phyloP scores from a whole-genome alignment of 2,797 vertebrate species.

The Pygocentrus nattereri region DNA sequence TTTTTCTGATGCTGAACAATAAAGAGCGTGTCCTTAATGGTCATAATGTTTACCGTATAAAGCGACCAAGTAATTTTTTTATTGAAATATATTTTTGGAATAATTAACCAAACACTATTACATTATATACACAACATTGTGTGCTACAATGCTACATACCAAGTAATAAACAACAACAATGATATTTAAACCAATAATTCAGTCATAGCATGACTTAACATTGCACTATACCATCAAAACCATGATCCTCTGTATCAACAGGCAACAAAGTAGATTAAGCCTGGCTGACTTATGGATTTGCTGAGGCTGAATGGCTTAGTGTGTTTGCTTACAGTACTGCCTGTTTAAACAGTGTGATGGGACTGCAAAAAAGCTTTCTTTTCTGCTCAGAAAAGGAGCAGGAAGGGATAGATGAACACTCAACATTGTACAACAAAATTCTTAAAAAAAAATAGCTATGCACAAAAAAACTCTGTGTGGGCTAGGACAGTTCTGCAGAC shows the following conservation, averaged over 20 bases:
- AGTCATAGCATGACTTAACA: neutral
- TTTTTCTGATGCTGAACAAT: too few relatives aligned
- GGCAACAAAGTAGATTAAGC: constrained; percentile 46
- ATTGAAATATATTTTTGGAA: neutral
- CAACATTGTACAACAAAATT: neutral
- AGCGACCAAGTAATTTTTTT: neutral
- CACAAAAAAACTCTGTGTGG: constrained; percentile 5
- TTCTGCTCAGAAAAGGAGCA: neutral
- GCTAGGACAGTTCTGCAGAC: constrained; percentile 1
- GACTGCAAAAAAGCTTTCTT: neutral
- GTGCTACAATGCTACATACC: neutral
- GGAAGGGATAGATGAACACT: neutral
- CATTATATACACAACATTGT: too few relatives aligned
- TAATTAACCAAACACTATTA: neutral
- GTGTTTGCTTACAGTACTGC: constrained; percentile 45
- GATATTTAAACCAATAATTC: neutral
- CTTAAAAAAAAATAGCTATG: constrained; percentile 1
- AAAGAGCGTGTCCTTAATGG: too few relatives aligned
- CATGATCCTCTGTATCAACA: constrained; percentile 18
- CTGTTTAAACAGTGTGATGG: constrained; percentile 41
- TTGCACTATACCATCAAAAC: constrained; percentile 13
- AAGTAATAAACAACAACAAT: neutral
- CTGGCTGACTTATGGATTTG: constrained; percentile 51
- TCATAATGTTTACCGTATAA: too few relatives aligned
- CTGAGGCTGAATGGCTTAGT: constrained; percentile 32